phyloP scores from a whole-genome alignment of 2,113 vertebrate species.

The Eupsittula cactorum region DNA sequence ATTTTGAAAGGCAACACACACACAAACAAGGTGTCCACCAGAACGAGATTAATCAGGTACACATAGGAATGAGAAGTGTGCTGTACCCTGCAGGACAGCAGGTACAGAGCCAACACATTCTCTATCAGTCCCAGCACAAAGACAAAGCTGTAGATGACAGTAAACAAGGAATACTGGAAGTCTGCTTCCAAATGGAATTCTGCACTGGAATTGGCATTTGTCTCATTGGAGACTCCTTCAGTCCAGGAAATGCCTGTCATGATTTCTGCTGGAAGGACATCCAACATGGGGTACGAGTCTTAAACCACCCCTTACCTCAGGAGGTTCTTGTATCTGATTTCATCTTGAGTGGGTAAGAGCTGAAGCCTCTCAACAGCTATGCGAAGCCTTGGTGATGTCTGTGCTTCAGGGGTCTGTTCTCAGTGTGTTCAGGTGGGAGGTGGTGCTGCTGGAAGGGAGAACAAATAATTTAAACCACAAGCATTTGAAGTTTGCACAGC shows the following conservation, averaged over 20 bases:
- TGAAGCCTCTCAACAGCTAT: accelerated
- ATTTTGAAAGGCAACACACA: conserved; percentile 80
- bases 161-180: conserved; percentile 79
- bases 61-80: conserved; percentile 67
- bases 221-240: not conserved
- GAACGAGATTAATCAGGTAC: conserved; percentile 81
- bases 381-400: not conserved
- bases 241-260: not conserved
- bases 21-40: conserved; percentile 76
- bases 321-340: not conserved
- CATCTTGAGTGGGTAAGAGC: not conserved
- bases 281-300: accelerated
- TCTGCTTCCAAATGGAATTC: conserved; percentile 28
- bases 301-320: not conserved
- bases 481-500: not conserved
- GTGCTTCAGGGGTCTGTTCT: not conserved
- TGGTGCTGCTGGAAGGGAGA: not conserved
- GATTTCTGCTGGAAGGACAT: not conserved
- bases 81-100: conserved; percentile 59
- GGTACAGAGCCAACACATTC: conserved; percentile 72
- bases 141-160: conserved; percentile 71
- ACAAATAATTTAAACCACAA: not conserved
- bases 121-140: conserved; percentile 78
- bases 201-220: not conserved
- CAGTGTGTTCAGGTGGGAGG: not conserved